phyloP scores from a whole-genome alignment of 2,888 invertebrate species.

The Carcina quercana region DNA sequence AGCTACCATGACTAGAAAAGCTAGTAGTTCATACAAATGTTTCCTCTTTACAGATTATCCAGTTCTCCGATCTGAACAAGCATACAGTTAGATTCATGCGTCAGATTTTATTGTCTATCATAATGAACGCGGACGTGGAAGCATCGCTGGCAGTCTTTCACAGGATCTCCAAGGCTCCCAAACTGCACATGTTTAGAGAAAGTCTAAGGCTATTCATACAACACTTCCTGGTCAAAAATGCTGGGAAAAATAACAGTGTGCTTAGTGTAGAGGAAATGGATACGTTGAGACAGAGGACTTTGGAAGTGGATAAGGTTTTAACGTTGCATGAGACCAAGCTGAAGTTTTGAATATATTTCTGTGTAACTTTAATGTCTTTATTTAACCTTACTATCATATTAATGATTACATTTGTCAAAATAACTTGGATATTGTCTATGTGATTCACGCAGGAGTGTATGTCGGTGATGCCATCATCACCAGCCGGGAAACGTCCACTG shows the following conservation, averaged over 20 bases:
- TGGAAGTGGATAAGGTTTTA: constrained; percentile 79
- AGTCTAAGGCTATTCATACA: constrained; percentile 89
- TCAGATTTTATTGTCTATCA: constrained; percentile 82
- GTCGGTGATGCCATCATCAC: no score
- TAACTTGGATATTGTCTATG: no score
- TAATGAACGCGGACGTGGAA: constrained; percentile 79
- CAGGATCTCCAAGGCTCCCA: constrained; percentile 81
- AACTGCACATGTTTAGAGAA: constrained; percentile 87
- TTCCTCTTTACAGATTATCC: constrained; percentile 78
- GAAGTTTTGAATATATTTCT: constrained; percentile 50
- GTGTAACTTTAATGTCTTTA: constrained; percentile 13
- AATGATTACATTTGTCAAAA: no score
- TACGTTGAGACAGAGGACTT: constrained; percentile 67
- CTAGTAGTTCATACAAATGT: no score
- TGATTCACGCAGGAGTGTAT: no score
- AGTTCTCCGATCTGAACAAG: constrained; percentile 91
- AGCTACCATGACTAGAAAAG: no score
- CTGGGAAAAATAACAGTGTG: constrained; percentile 54
- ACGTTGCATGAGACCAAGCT: constrained; percentile 62
- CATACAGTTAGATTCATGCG: constrained; percentile 85
- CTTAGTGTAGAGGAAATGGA: constrained; percentile 46
- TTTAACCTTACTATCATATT: no score
- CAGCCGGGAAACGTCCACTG: no score
- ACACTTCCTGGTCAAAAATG: constrained; percentile 85
- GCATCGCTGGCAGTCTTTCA: constrained; percentile 79